Base-by-base conservation (phyloP, 2,797 vertebrate genomes). In the Poeciliopsis turneri region DNA sequence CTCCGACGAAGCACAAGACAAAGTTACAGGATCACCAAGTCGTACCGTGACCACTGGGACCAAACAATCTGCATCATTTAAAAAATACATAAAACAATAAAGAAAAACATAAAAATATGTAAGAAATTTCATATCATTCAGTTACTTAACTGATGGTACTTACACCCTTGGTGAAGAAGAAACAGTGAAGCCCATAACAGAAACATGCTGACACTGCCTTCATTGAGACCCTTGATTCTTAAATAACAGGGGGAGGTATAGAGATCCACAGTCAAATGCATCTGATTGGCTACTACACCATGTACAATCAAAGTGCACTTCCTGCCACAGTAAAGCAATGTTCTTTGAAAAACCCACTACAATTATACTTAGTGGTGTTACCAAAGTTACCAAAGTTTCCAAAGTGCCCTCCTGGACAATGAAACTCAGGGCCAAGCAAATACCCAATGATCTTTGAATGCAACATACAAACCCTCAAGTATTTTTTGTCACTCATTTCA, bases 131-230 rank as follows among this genome's bases (percentile, higher is more conserved):
- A 12, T 28, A 55, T 55, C 25, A 57, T 57, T 20, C 11, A 45
- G 6, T 72, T 45, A 8, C 16, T 23, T 71, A 59, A 66, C 61
- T 11, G 43, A 16, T 16, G 16, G 0, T 23, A 81, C 78, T 86
- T 61, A 86, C 82, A 28, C 25, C 59, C 82, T 71, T 30, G 69
- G 51, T 82, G 78, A 73, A 84, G 39, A 73, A 1, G 6, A 20
- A 69, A 0, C 36, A 86, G 1, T 49, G 64, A 79, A 30, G 79
- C 33, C 84, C 77, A 89, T 9, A 86, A 39, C 43, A 78, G 16
- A 2, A 59, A 66, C 82, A 88, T 86, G 15, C 1, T 83, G 59
- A 75, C 46, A 20, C 25, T 83, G 69, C 28, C 1, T 53, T 81
- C 46, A 59, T 16, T 16, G 23, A 30, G 46, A 16, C 7, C 9